Evolutionary conservation across 2,113 vertebrate species (phyloP), one percentile per base, ranked within the genome.

Genomic region (Cinclus mexicanus): DNA sequence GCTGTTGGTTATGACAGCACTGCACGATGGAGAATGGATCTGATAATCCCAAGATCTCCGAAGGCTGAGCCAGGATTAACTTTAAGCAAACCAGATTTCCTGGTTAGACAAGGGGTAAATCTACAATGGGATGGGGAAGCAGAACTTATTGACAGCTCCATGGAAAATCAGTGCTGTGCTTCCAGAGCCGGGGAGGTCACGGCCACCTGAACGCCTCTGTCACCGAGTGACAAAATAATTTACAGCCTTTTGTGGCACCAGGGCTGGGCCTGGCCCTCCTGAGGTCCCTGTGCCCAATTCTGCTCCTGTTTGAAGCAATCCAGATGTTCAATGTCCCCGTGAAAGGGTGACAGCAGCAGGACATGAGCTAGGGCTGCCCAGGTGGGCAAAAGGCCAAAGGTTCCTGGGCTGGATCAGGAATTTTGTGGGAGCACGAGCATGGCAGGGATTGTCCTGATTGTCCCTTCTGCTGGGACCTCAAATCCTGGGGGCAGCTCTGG

Each of bases 291-390:
- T 11, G n/a, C 24, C 24, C 0, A 0, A 3, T 25, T 17, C 35
- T 47, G 75, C 25, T 71, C 41, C 41, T 31, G 1, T 12, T 41
- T 4, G 2, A 2, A 21, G 15, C 1, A 9, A 50, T 35, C 21
- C 7, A 2, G 10, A 3, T 5, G 5, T 37, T n/a, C 33, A 6
- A 0, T 11, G 25, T 71, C 47, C 68, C 33, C 4, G 0, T 3
- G 13, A 11, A 18, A 7, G 4, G 39, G 47, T 44, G 39, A 13
- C 39, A 61, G 84, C 21, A 35, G 44, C 44, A 26, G 60, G 71
- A 25, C 2, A 1, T 3, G 23, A 23, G 39, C 17, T 26, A n/a
- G 37, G 49, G 9, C 24, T 15, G 55, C 17, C n/a, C 47, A 46
- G 26, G 6, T 5, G 39, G 57, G 39, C 39, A 44, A 26, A 26